These are phyloP conservation scores for Pygoscelis antarcticus DNA, from an alignment of 2,113 vertebrate genomes.

Conservation along the genomic window DNA sequence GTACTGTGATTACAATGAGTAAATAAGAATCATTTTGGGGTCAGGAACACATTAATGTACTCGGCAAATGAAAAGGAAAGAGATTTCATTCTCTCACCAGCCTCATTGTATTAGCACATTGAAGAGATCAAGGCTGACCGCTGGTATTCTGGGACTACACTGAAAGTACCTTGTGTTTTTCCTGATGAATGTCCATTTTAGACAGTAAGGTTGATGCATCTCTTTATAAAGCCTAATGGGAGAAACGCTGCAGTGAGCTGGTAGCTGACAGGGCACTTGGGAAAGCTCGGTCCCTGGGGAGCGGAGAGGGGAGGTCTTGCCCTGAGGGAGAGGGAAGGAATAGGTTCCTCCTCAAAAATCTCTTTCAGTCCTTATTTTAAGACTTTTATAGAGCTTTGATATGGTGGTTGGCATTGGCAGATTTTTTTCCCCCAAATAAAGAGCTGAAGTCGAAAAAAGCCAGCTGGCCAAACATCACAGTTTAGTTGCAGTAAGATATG, in stretches of 20 bases:
- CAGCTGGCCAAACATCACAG: neutral
- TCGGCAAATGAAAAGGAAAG: neutral
- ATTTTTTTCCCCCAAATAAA: neutral
- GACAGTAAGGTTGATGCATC: neutral
- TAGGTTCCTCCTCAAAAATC: neutral
- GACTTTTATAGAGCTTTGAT: neutral
- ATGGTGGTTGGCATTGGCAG: neutral
- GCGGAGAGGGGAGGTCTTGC: rapidly evolving
- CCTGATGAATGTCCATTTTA: neutral
- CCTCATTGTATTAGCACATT: neutral
- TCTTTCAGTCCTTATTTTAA: neutral
- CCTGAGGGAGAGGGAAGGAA: neutral
- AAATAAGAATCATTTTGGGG: neutral
- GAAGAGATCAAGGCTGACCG: neutral
- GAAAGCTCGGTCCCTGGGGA: neutral
- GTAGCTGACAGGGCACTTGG: neutral
- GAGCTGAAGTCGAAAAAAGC: neutral
- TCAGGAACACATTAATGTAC: neutral
- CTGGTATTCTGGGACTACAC: neutral
- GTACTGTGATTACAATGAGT: neutral
- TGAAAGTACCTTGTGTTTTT: neutral
- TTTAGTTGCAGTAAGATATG: neutral
- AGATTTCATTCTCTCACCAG: neutral
- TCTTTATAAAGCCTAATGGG: neutral
- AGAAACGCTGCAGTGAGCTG: neutral